Evolutionary conservation across 2,888 invertebrate genomes (phyloP), one percentile per base, ranked within the genome.

Genomic region (Heliconius ethilla): DNA sequence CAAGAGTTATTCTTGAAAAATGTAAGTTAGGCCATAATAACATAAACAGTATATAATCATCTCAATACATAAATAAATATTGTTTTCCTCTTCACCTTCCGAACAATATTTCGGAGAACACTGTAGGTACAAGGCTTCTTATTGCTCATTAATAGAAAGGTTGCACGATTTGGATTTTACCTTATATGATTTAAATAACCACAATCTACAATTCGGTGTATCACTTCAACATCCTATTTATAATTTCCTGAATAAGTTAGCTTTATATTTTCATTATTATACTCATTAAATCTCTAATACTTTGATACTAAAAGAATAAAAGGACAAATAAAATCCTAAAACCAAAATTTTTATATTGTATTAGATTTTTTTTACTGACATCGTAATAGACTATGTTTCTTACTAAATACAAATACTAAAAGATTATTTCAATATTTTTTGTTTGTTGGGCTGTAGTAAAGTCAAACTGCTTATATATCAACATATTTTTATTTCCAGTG

Each of bases 31-130:
- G 25, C 13, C 25, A 27, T n/a, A 62, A 15, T 5, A 65, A 18
- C 18, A 65, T 65, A n/a, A 40, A 27, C 29, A n/a, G 55, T 29
- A 55, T 29, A 55, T 29, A 51, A 70, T 33, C 33, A 59, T n/a
- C 55, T 55, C 59, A 22, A 33, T 37, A n/a, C n/a, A 25, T 22
- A 55, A 33, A 59, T 25, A 55, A 37, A 72, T 59, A n/a, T 15
- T 69, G 69, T 81, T 80, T 80, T 79, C 78, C 81, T 80, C 79
- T 74, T 70, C 37, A 76, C 37, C 70, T 77, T 75, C 72, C 33
- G 65, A 81, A 13, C 70, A 66, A 73, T 66, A 69, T 78, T 82
- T 81, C 82, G 79, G 70, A 79, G 82, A 82, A 82, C 55, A 65
- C 51, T 75, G 63, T 67, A 67, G 13, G 55, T 62, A 70, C 81